Conservation (phyloP, 1,140 invertebrate genomes). For the Acromyrmex charruanus region DNA sequence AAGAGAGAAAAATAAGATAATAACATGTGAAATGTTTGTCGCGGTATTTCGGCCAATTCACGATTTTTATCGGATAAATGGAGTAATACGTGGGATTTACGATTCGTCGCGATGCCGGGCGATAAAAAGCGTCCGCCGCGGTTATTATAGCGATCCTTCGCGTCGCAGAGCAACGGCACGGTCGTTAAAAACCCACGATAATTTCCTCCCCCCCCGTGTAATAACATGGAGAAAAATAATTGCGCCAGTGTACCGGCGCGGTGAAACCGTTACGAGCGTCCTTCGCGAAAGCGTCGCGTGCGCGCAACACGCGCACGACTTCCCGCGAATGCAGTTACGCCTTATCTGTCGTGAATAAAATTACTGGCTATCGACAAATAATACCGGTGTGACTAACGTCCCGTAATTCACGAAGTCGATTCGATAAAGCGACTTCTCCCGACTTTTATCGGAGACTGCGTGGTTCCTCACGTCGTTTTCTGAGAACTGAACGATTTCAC, state of each 20-base stretch:
- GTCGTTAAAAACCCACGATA: conserved; percentile 53
- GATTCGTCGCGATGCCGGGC: conserved; percentile 4
- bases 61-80: conserved; percentile 33
- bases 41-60: background rate
- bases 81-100: conserved; percentile 28
- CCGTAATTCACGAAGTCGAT: background rate
- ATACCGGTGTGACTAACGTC: background rate
- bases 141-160: conserved; percentile 3
- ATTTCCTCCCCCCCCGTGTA: conserved; percentile 37
- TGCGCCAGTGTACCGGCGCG: conserved; percentile 2
- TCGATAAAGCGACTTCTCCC: background rate
- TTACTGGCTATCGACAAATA: background rate
- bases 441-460: too few relatives aligned
- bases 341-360: conserved; percentile 33
- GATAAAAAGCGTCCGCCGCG: conserved; percentile 33
- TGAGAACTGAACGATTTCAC: background rate
- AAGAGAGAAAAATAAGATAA: background rate
- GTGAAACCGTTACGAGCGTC: conserved; percentile 27
- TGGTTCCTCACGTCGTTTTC: background rate
- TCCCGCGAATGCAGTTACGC: background rate
- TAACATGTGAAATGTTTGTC: background rate
- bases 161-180: conserved; percentile 24
- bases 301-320: background rate
- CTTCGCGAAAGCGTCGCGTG: conserved; percentile 32
- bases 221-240: conserved; percentile 45